phyloP scores from a whole-genome alignment of 2,113 vertebrate genomes.

The Xyrauchen texanus region DNA sequence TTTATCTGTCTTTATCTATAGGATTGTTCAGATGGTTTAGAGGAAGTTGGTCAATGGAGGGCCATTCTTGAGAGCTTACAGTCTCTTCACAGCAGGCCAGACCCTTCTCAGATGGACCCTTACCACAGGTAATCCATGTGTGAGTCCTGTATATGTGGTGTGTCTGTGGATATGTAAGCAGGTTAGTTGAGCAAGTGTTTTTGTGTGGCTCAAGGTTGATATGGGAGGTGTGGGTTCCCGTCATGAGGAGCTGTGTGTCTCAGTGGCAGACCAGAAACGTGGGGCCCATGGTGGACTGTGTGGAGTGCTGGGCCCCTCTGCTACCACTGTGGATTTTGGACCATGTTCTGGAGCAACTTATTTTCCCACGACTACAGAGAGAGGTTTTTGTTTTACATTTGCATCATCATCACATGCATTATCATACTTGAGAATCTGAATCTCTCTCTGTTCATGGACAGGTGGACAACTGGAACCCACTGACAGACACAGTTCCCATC shows the following conservation, averaged over 20 bases:
- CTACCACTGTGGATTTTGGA: conserved; percentile 91
- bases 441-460: conserved; percentile 53
- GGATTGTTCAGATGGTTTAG: conserved; percentile 86
- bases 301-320: conserved; percentile 89
- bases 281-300: conserved; percentile 90
- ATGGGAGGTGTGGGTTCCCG: conserved; percentile 95
- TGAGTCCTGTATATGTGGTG: neutral
- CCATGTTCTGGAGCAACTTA: conserved; percentile 90
- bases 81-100: conserved; percentile 82
- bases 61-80: conserved; percentile 88
- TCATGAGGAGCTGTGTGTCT: conserved; percentile 80
- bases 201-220: conserved; percentile 76
- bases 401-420: neutral
- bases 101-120: conserved; percentile 84
- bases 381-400: conserved; percentile 72
- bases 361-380: conserved; percentile 94
- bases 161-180: neutral
- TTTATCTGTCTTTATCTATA: conserved; percentile 55
- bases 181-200: neutral
- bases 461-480: conserved; percentile 96
- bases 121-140: conserved; percentile 83
- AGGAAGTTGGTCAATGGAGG: conserved; percentile 91
- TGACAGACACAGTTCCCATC: conserved; percentile 96
- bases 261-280: conserved; percentile 93
- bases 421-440: neutral